Evolutionary conservation across 2,888 invertebrate species (phyloP).

Genomic region (Lissonota sp.): DNA sequence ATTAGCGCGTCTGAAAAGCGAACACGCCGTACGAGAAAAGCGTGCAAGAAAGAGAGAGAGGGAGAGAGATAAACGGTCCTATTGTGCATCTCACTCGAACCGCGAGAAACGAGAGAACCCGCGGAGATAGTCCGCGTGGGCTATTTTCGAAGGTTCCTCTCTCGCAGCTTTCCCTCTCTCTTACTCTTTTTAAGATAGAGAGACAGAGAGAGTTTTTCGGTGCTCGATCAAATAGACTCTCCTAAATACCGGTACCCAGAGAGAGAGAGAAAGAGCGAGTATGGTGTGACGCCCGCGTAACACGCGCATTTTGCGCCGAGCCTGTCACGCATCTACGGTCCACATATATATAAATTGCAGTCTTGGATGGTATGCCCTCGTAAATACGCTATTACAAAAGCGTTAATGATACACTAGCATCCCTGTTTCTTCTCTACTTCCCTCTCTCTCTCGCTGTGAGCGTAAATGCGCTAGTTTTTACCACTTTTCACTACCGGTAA

Average conservation of each 20-base stretch:
- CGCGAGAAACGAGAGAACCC: constrained; percentile 38
- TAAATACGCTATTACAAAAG: constrained; percentile 63
- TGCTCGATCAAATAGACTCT: no score
- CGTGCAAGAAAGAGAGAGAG: no score
- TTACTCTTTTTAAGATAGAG: no score
- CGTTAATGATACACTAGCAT: constrained; percentile 58
- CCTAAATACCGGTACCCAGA: no score
- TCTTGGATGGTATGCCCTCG: constrained; percentile 44
- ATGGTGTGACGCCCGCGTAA: constrained; percentile 50
- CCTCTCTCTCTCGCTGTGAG: no score
- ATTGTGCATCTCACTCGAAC: constrained; percentile 58
- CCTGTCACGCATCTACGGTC: background rate
- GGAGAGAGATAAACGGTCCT: constrained; percentile 19
- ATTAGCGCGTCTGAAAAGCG: constrained; percentile 19
- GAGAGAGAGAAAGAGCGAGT: no score
- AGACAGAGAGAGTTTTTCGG: no score
- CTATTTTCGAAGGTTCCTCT: constrained; percentile 64
- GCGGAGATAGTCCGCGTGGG: constrained; percentile 57
- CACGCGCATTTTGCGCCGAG: constrained; percentile 42
- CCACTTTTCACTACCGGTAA: no score
- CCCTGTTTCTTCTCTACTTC: no score
- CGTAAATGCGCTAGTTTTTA: no score
- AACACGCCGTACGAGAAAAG: constrained; percentile 17
- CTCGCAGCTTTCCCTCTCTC: constrained; percentile 17
- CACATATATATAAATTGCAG: constrained; percentile 30